Evolutionary conservation across 2,113 vertebrate species (phyloP), one percentile per base, ranked within the genome.

Genomic region (Kryptolebias marmoratus): DNA sequence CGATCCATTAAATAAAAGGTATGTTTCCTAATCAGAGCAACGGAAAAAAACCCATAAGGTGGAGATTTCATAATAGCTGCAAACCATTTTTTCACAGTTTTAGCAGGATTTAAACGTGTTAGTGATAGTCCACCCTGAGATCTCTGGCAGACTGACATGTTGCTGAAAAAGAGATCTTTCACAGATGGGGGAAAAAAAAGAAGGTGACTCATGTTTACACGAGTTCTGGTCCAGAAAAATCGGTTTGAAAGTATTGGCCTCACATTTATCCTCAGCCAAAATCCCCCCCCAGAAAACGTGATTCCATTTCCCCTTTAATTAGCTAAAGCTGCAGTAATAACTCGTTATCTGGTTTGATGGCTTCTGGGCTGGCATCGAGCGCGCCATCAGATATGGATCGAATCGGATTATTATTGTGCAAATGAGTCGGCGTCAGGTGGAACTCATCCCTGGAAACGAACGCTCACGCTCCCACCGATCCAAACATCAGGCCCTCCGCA

Each of bases 401-500:
- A 70, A 85, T 63, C 1, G 44, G 80, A 79, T 65, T 73, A 75
- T 87, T 80, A 71, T 81, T 78, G 81, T 85, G 79, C 61, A 81
- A 83, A 86, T 77, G 67, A 78, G 56, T 54, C 42, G 12, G 80
- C 67, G 57, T 64, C 64, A 75, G 68, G 68, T 71, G 59, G 53
- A 30, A 60, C 58, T 76, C 31, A 52, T 61, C 49, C 42, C 49
- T 32, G 69, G 53, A 84, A 82, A 68, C 62, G 72, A 68, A 48
- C 71, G 95, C 94, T 95, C 85, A 95, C 91, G 60, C 92, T 5
- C 94, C 64, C 45, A 96, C 1, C 3, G 93, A 87, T 85, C 94
- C 95, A 8, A 96, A 94, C 82, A 94, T 87, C 69, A 95, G 71
- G 27, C 95, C 94, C 88, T 95, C 86, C 70, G 86, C 84, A 57